Conservation (phyloP, 2,888 invertebrate genomes). For the Steinernema carpocapsae region DNA sequence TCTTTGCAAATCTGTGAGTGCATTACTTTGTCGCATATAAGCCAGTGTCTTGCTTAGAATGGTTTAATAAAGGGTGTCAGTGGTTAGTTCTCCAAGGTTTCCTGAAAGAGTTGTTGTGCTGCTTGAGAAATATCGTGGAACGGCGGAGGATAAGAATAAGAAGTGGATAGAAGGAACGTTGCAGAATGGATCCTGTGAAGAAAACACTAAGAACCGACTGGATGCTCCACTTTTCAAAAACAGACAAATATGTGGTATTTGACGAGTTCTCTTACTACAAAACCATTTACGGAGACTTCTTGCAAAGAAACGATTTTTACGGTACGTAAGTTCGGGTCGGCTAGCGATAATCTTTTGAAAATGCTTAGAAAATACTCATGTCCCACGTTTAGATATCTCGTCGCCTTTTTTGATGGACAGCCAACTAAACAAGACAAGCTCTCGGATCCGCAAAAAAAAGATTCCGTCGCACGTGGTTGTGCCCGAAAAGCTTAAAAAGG, state of each 20-base stretch:
- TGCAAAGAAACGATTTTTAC: conserved; percentile 9
- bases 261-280: conserved; percentile 46
- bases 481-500: not conserved
- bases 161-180: not conserved
- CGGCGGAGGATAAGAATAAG: too few species aligned
- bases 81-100: too few species aligned
- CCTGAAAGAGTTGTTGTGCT: too few species aligned
- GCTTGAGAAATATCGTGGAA: too few species aligned
- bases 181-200: not conserved
- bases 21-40: too few species aligned
- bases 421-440: conserved; percentile 40
- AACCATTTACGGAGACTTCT: conserved; percentile 36
- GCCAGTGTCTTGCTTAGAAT: too few species aligned
- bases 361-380: too few species aligned
- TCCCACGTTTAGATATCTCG: conserved; percentile 46
- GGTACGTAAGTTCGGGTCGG: not conserved
- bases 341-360: too few species aligned
- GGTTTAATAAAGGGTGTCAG: too few species aligned
- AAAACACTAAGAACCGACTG: too few species aligned
- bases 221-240: not conserved
- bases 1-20: too few species aligned
- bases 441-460: not conserved
- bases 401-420: conserved; percentile 52
- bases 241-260: conserved; percentile 43
- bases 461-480: not conserved